A percentile compares a stretch with the other conserved stretches of the same genome.
phyloP scores from a whole-genome alignment of 2,888 invertebrate species.

The Andricus quercusramuli region DNA sequence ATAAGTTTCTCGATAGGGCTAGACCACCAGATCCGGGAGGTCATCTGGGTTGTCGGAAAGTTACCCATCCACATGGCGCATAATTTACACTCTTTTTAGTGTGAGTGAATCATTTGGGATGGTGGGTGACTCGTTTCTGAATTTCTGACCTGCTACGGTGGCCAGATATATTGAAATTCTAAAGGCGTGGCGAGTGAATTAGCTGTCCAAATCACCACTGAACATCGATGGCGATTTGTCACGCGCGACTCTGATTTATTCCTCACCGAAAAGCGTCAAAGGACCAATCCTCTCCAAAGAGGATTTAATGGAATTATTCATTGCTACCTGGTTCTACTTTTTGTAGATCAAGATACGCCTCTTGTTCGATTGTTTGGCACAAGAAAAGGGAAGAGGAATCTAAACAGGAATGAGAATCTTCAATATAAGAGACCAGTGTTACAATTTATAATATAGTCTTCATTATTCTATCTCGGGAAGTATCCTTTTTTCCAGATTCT shows the following conservation, averaged over 20 bases:
- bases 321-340: constrained; percentile 9
- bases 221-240: constrained; percentile 39
- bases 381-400: neutral
- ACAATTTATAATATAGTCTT: neutral
- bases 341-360: constrained; percentile 7
- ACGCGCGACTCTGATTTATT: constrained; percentile 35
- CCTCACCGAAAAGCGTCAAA: constrained; percentile 25
- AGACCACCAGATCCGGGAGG: constrained; percentile 20
- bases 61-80: constrained; percentile 3
- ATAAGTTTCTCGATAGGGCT: neutral
- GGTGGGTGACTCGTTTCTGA: constrained; percentile 8
- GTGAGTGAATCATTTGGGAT: neutral
- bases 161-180: constrained; percentile 24
- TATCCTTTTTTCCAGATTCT: neutral
- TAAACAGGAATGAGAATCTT: neutral
- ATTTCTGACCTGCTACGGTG: constrained; percentile 31
- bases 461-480: constrained; percentile 4
- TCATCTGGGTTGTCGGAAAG: constrained; percentile 17
- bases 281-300: constrained; percentile 15
- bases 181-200: constrained; percentile 38
- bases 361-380: neutral
- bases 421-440: neutral
- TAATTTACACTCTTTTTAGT: constrained; percentile 25
- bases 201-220: constrained; percentile 31
- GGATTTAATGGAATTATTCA: constrained; percentile 12